Percentiles rank a stretch among this genome's conserved stretches.
phyloP scores from a whole-genome alignment of 2,888 invertebrate genomes.

The Luffia ferchaultella region DNA sequence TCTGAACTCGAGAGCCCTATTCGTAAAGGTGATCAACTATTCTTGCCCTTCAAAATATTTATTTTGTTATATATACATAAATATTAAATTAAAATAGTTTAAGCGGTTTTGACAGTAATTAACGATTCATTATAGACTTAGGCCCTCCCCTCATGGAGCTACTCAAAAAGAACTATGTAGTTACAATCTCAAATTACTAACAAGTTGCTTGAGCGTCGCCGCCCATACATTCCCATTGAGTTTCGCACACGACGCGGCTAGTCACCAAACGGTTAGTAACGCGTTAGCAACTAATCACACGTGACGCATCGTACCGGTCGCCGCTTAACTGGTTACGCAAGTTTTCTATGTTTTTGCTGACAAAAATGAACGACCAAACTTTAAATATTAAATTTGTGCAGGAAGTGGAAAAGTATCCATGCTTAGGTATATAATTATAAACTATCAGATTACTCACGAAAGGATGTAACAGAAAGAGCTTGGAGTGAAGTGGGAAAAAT shows the following conservation, averaged over 20 bases:
- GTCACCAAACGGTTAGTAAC: constrained; percentile 4
- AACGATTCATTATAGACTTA: too few species aligned
- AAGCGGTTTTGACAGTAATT: too few species aligned
- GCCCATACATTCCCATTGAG: constrained; percentile 6
- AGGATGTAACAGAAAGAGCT: constrained; percentile 13
- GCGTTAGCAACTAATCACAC: constrained; percentile 7
- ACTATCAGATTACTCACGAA: constrained; percentile 14
- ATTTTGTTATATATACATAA: too few species aligned
- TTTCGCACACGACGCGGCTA: constrained; percentile 8
- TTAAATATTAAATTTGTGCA: background rate
- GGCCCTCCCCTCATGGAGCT: background rate
- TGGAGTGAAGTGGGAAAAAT: constrained; percentile 12
- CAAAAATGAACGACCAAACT: background rate
- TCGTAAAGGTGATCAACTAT: too few species aligned
- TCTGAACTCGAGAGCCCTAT: too few species aligned
- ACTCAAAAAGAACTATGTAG: constrained; percentile 8
- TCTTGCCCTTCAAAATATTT: too few species aligned
- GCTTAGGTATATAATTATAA: constrained; percentile 17
- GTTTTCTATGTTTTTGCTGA: background rate
- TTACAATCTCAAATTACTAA: constrained; percentile 8
- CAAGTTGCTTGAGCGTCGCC: constrained; percentile 7
- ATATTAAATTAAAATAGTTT: too few species aligned
- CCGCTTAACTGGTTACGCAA: background rate
- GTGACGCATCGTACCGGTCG: constrained; percentile 4
- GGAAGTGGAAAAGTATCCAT: constrained; percentile 12